Evolutionary conservation across 2,888 invertebrate species (phyloP).

Genomic region (Ormyrus rosae): DNA sequence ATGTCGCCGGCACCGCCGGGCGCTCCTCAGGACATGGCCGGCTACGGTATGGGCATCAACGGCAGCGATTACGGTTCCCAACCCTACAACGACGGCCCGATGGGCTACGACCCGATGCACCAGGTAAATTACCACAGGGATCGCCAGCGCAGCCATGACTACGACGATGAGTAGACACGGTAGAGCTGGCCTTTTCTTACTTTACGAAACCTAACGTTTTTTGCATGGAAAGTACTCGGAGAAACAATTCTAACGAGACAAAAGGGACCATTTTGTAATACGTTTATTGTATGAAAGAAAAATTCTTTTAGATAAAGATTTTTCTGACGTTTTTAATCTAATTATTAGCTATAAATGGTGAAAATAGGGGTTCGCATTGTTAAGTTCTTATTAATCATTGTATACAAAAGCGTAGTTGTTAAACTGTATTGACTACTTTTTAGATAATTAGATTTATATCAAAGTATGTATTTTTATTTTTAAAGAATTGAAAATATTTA

Average conservation of each 20-base stretch:
- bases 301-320: no score
- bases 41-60: conserved; percentile 94
- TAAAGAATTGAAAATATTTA: no score
- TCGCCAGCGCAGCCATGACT: conserved; percentile 58
- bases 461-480: no score
- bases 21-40: conserved; percentile 90
- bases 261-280: background rate
- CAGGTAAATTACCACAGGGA: conserved; percentile 79
- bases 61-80: conserved; percentile 90
- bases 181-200: conserved; percentile 57
- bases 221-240: conserved; percentile 6
- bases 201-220: conserved; percentile 3
- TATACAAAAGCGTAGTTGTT: no score
- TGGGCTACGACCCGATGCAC: conserved; percentile 95
- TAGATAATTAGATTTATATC: no score
- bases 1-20: conserved; percentile 93
- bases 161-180: conserved; percentile 59
- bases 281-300: no score
- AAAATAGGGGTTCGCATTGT: no score
- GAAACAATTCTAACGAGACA: background rate
- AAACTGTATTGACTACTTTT: no score
- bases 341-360: no score
- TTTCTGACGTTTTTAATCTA: no score
- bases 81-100: conserved; percentile 91
- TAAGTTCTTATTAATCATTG: no score